phyloP scores from a whole-genome alignment of 2,888 invertebrate genomes.

The Drosophila mimica region DNA sequence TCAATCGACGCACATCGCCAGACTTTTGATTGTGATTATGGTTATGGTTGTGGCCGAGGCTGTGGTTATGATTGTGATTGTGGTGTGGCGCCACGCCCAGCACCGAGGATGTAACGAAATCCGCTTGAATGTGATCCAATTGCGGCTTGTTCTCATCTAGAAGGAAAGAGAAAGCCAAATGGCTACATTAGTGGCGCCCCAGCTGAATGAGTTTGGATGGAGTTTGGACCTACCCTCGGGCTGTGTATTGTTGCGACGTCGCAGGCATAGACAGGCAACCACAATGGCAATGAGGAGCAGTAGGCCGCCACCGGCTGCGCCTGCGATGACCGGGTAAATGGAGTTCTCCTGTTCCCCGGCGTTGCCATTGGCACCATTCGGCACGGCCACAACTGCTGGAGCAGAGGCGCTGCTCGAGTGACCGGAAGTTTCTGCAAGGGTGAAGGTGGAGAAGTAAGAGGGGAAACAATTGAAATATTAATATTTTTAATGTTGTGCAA shows the following conservation, averaged over 20 bases:
- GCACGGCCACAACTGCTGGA: conserved; percentile 72
- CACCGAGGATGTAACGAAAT: conserved; percentile 82
- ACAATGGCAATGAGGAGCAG: conserved; percentile 81
- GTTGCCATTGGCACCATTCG: conserved; percentile 38
- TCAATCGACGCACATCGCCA: conserved; percentile 79
- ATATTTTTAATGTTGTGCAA: neutral
- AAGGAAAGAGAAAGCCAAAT: neutral
- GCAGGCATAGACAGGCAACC: conserved; percentile 83
- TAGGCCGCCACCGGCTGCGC: conserved; percentile 83
- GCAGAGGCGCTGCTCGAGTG: conserved; percentile 54
- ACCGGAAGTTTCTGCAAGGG: conserved; percentile 18
- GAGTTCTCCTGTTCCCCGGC: conserved; percentile 78
- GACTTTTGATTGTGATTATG: conserved; percentile 43
- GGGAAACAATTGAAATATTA: neutral
- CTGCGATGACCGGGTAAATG: conserved; percentile 83
- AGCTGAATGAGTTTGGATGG: neutral
- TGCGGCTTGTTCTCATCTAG: conserved; percentile 85
- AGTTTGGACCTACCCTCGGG: conserved; percentile 78
- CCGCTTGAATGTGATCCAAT: conserved; percentile 84
- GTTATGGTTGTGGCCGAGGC: conserved; percentile 4
- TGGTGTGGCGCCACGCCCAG: conserved; percentile 74
- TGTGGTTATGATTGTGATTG: conserved; percentile 9
- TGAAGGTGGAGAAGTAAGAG: neutral
- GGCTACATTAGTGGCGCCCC: neutral
- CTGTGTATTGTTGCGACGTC: conserved; percentile 79